These are phyloP conservation scores for Pinna nobilis DNA, from an alignment of 1,140 invertebrate genomes.

Conservation along the genomic window DNA sequence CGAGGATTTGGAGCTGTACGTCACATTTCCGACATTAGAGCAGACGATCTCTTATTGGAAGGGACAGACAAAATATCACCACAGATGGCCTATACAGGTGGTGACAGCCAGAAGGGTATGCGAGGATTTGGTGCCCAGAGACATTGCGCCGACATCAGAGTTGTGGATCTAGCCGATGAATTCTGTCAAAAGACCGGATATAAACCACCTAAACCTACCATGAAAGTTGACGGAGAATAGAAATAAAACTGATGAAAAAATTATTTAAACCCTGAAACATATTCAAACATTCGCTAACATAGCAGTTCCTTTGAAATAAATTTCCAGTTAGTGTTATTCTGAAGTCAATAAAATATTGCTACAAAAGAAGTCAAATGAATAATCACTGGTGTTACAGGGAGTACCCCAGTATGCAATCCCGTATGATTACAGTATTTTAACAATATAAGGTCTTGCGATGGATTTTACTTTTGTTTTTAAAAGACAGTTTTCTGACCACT, in stretches of 20 bases:
- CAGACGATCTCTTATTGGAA: conserved; percentile 64
- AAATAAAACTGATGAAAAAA: background rate
- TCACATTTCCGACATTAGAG: conserved; percentile 71
- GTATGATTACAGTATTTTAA: too few relatives aligned
- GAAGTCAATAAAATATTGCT: background rate
- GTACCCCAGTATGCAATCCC: background rate
- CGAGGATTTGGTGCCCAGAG: conserved; percentile 87
- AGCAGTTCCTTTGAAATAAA: background rate
- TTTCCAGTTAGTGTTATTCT: background rate
- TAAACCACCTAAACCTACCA: conserved; percentile 67
- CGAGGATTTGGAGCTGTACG: conserved; percentile 87
- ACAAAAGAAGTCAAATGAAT: background rate
- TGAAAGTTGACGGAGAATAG: conserved; percentile 52
- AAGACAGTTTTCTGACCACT: too few relatives aligned
- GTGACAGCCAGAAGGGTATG: conserved; percentile 76
- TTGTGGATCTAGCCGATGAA: conserved; percentile 52
- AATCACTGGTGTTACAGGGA: background rate
- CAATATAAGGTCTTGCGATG: too few relatives aligned
- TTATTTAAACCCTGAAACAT: background rate
- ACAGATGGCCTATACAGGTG: conserved; percentile 91
- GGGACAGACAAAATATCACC: conserved; percentile 94
- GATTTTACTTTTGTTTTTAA: too few relatives aligned
- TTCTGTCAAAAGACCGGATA: conserved; percentile 80
- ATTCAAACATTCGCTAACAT: background rate
- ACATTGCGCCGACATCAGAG: conserved; percentile 81